A percentile compares a stretch with the other conserved stretches of the same genome.
Evolutionary conservation across 1,140 invertebrate genomes (phyloP).

Genomic region (Rhopalosiphum maidis): DNA sequence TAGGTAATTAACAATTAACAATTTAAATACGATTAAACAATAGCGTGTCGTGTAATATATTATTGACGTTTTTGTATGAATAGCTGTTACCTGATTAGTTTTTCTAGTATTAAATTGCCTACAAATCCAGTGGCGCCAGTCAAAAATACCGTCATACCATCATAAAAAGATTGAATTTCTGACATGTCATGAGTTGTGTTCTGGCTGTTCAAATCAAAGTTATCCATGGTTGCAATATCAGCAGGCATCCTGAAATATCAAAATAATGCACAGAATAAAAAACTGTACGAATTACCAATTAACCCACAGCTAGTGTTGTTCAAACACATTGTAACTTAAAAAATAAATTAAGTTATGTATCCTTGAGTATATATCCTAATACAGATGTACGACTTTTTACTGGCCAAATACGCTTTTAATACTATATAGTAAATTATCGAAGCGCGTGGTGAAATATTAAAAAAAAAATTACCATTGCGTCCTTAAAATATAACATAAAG

Average conservation of each 20-base stretch:
- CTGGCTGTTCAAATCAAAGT: background rate
- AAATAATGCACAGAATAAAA: background rate
- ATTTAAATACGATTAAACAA: background rate
- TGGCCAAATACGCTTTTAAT: background rate
- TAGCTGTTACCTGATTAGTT: slow-evolving; percentile 60
- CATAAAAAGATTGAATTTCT: slow-evolving; percentile 58
- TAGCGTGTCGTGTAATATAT: background rate
- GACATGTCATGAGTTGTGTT: background rate
- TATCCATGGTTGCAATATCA: background rate
- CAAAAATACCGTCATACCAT: slow-evolving; percentile 70
- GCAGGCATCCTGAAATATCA: background rate
- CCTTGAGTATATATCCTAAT: background rate
- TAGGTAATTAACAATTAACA: background rate
- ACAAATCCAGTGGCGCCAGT: slow-evolving; percentile 79
- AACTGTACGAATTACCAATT: background rate
- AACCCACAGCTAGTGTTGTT: background rate
- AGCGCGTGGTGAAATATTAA: background rate
- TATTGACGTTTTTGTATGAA: background rate
- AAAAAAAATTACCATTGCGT: background rate
- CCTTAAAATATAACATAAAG: background rate
- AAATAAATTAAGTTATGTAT: background rate
- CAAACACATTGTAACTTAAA: too few relatives aligned
- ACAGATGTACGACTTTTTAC: too few relatives aligned
- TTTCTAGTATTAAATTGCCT: slow-evolving; percentile 69
- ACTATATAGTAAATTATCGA: background rate